Evolutionary conservation across 2,797 vertebrate genomes (phyloP).

Genomic region (Hydrophis major): DNA sequence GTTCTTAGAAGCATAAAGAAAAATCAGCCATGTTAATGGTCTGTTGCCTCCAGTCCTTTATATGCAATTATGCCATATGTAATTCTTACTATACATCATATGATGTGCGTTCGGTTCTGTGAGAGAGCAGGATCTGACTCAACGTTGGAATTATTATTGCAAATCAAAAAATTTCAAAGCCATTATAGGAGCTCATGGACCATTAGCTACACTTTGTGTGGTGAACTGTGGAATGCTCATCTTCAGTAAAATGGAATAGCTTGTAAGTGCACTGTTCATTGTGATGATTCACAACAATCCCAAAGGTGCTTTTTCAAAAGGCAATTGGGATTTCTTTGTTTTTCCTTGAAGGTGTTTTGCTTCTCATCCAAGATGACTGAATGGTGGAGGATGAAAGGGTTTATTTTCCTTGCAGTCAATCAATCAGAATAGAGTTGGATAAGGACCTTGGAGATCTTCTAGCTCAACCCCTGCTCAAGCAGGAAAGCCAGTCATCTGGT

Average conservation of each 20-base stretch:
- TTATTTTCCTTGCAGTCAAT: neutral
- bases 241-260: neutral
- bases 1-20: conserved; percentile 43
- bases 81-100: conserved; percentile 39
- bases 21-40: conserved; percentile 53
- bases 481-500: no score
- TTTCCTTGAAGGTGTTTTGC: neutral
- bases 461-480: no score
- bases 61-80: conserved; percentile 15
- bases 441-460: no score
- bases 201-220: neutral
- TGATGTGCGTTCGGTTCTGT: conserved; percentile 29
- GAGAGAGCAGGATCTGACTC: conserved; percentile 20
- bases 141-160: conserved; percentile 32
- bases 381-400: neutral
- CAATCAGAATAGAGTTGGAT: no score
- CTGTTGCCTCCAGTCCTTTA: conserved; percentile 26
- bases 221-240: neutral
- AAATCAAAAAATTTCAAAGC: conserved; percentile 24
- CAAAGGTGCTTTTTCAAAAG: neutral
- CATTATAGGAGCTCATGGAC: neutral
- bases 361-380: neutral
- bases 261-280: neutral
- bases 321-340: neutral
- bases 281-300: neutral